Percentiles rank a stretch among this genome's conserved stretches.
These are phyloP conservation scores for Drosophila infuscata DNA, from an alignment of 2,888 invertebrate genomes.

Conservation along the genomic window DNA sequence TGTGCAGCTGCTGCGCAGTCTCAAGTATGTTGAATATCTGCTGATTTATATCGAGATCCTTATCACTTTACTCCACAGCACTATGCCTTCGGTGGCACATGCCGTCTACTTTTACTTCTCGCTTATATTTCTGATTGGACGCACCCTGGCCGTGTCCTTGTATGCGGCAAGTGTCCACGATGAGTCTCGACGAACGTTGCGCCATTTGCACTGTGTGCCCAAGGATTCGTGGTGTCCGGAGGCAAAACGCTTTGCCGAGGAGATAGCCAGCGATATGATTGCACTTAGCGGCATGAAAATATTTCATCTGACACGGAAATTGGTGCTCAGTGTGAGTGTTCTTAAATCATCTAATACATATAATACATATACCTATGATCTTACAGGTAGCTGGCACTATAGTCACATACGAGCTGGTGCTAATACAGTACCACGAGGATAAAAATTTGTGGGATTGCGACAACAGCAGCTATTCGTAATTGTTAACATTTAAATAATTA, in stretches of 20 bases:
- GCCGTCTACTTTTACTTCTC: conserved; percentile 87
- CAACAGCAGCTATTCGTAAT: conserved; percentile 60
- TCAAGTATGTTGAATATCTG: conserved; percentile 81
- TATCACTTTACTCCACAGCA: conserved; percentile 55
- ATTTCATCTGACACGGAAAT: conserved; percentile 83
- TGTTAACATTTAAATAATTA: background rate
- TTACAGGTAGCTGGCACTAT: conserved; percentile 87
- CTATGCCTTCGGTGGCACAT: conserved; percentile 83
- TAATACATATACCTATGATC: too few relatives aligned
- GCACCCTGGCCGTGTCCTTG: conserved; percentile 87
- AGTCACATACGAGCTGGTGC: conserved; percentile 87
- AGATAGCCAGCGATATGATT: conserved; percentile 82
- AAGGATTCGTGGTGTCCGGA: conserved; percentile 85
- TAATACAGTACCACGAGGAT: conserved; percentile 87
- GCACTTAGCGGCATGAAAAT: conserved; percentile 84
- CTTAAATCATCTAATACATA: background rate
- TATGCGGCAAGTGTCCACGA: conserved; percentile 87
- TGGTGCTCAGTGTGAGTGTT: conserved; percentile 82
- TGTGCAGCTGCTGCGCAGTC: conserved; percentile 86
- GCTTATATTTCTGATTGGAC: conserved; percentile 86
- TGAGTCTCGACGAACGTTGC: conserved; percentile 85
- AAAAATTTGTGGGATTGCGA: conserved; percentile 75
- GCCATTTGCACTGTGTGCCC: conserved; percentile 85
- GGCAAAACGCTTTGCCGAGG: conserved; percentile 84
- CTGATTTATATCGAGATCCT: background rate